Evolutionary conservation across 2,797 vertebrate species (phyloP).

Genomic region (Tiaroga cobitis): DNA sequence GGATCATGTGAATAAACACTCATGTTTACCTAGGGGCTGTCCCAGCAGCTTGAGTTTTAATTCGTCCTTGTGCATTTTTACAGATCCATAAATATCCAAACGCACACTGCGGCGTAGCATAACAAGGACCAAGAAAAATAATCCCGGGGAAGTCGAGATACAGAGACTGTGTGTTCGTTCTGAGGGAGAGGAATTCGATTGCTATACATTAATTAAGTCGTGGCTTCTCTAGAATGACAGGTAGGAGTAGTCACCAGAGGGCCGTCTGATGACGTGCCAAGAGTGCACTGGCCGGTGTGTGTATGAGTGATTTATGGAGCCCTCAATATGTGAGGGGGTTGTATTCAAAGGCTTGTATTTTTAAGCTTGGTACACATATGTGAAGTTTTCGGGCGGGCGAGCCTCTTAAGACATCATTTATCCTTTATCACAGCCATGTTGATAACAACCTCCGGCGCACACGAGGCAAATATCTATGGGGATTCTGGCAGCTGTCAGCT

Average conservation of each 20-base stretch:
- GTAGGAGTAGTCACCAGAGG: constrained; percentile 75
- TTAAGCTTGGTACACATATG: constrained; percentile 74
- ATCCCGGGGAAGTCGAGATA: constrained; percentile 71
- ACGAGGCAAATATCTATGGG: constrained; percentile 57
- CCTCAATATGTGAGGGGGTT: constrained; percentile 70
- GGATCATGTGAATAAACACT: constrained; percentile 72
- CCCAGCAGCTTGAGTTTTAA: constrained; percentile 77
- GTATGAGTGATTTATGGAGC: constrained; percentile 75
- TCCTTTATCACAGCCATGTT: constrained; percentile 79
- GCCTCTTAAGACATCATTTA: constrained; percentile 73
- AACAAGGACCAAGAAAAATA: constrained; percentile 79
- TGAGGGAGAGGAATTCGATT: constrained; percentile 77
- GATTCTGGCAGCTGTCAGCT: constrained; percentile 66
- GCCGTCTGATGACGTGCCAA: constrained; percentile 75
- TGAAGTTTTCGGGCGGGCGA: constrained; percentile 64
- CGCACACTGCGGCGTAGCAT: constrained; percentile 69
- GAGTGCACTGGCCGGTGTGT: constrained; percentile 62
- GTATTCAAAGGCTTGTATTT: constrained; percentile 76
- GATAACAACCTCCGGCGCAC: constrained; percentile 79
- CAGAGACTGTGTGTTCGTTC: constrained; percentile 78
- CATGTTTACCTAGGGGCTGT: constrained; percentile 61
- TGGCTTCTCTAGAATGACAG: constrained; percentile 74
- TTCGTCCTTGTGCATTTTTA: constrained; percentile 80
- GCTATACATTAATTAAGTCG: constrained; percentile 81
- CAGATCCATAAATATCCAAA: constrained; percentile 79